Percentiles rank a stretch among this genome's conserved stretches.
Conservation (phyloP, 2,797 vertebrate species). For the Chloroceryle inda region DNA sequence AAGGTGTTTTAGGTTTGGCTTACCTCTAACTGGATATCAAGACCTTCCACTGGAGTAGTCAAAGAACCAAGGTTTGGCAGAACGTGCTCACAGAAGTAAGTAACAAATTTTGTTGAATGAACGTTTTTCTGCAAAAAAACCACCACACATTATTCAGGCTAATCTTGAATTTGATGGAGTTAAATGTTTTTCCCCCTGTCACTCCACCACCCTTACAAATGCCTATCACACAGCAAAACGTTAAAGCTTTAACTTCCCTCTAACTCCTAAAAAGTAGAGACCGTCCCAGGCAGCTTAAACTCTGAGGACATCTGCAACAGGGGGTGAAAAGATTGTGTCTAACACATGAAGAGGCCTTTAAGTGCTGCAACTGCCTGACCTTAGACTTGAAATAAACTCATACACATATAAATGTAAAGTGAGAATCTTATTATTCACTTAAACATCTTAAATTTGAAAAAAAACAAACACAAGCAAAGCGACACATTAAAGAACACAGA, state of each 20-base stretch:
- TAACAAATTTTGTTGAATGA: conserved; percentile 97
- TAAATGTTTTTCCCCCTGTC: neutral
- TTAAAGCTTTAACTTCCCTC: neutral
- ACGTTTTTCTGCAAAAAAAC: conserved; percentile 91
- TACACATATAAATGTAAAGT: neutral
- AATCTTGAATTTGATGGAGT: neutral
- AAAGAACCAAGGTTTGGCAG: conserved; percentile 93
- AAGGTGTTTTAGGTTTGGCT: conserved; percentile 30
- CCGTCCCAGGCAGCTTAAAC: neutral
- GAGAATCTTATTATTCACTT: neutral
- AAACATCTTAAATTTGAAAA: neutral
- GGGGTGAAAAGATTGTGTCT: neutral
- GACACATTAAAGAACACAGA: neutral
- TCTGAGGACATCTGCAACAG: neutral
- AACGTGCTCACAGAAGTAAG: conserved; percentile 97
- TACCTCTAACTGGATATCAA: conserved; percentile 98
- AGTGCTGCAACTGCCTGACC: neutral
- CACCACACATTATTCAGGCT: neutral
- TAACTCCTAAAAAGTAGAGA: neutral
- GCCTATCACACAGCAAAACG: neutral
- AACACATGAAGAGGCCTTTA: neutral
- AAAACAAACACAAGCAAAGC: neutral
- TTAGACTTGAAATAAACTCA: neutral
- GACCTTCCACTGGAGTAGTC: conserved; percentile 92
- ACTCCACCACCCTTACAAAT: neutral